Evolutionary conservation across 2,113 vertebrate species (phyloP).

Genomic region (Phasianus colchicus): DNA sequence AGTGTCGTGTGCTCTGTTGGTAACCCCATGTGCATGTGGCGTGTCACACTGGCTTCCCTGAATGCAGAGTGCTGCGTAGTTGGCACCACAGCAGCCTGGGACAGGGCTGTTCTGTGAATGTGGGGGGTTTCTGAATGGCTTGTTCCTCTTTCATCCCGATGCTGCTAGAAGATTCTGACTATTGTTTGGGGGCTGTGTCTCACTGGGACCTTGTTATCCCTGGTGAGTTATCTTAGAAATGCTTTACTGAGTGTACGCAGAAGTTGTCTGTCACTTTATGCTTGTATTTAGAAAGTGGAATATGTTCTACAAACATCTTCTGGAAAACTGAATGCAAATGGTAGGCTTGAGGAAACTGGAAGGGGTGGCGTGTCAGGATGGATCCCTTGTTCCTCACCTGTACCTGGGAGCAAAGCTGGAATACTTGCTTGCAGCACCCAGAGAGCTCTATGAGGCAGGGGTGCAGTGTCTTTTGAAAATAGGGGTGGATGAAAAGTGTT

Average conservation of each 20-base stretch:
- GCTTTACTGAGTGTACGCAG: background rate
- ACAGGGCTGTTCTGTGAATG: background rate
- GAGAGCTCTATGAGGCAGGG: background rate
- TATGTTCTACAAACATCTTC: rapidly evolving
- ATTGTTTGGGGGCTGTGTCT: background rate
- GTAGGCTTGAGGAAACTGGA: background rate
- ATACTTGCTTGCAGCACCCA: background rate
- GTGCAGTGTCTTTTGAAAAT: background rate
- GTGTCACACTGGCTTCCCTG: background rate
- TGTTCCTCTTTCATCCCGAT: background rate
- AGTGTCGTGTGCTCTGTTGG: background rate
- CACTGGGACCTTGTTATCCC: background rate
- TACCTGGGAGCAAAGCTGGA: background rate
- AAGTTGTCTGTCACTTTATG: background rate
- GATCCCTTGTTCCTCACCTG: background rate
- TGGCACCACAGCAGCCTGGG: background rate
- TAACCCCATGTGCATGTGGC: background rate
- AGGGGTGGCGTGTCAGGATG: background rate
- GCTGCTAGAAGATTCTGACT: background rate
- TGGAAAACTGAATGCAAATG: background rate
- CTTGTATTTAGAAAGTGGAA: rapidly evolving
- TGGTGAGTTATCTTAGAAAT: background rate
- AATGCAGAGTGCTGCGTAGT: background rate
- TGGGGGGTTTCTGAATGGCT: background rate
- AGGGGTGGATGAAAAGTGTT: background rate